These are phyloP conservation scores for Corythornis vintsioides DNA, from an alignment of 2,113 vertebrate genomes.

Conservation along the genomic window DNA sequence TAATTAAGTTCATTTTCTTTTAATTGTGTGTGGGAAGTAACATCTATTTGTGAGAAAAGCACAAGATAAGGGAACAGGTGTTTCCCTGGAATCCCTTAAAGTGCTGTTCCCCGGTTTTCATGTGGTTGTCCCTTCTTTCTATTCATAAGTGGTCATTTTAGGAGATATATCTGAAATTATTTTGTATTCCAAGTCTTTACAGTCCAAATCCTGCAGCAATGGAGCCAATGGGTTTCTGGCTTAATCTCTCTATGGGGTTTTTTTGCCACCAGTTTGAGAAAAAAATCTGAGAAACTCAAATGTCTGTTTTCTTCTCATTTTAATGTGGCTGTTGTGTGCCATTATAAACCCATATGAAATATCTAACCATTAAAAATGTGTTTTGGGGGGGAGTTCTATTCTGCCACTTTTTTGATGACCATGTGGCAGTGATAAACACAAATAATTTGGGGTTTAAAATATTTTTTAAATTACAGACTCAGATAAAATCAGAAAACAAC, in stretches of 20 bases:
- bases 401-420: neutral
- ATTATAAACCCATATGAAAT: neutral
- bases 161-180: neutral
- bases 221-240: neutral
- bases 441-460: neutral
- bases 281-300: neutral
- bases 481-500: neutral
- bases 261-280: neutral
- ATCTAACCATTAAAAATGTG: neutral
- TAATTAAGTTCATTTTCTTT: neutral
- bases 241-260: accelerated
- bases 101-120: neutral
- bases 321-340: neutral
- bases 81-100: neutral
- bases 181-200: neutral
- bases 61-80: neutral
- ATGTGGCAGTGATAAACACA: neutral
- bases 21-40: neutral
- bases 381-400: neutral
- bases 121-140: neutral
- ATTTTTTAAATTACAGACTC: neutral
- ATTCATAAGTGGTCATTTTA: neutral
- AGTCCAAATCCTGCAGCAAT: neutral
- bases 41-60: neutral
- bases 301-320: neutral